Conservation (phyloP, 1,140 invertebrate species). For the Batillaria attramentaria region DNA sequence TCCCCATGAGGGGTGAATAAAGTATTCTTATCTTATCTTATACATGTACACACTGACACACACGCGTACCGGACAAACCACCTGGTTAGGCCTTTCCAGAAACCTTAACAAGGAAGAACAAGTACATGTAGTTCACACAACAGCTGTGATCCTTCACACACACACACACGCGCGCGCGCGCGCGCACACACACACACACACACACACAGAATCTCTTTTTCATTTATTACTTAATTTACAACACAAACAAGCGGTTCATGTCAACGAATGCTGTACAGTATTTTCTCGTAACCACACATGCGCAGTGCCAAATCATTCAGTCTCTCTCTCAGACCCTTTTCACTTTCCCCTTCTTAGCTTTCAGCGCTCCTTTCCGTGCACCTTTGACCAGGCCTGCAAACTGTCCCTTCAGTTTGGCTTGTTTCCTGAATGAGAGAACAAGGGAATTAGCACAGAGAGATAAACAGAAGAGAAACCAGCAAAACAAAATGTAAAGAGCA, state of each 20-base stretch:
- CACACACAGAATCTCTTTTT: constrained; percentile 8
- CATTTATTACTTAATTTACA: background rate
- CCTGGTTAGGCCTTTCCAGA: too few species aligned
- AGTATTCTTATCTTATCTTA: too few species aligned
- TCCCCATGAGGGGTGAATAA: too few species aligned
- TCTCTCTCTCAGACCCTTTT: background rate
- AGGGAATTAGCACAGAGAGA: too few species aligned
- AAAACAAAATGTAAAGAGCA: too few species aligned
- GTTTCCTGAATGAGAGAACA: too few species aligned
- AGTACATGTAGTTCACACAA: background rate
- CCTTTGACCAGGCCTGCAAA: constrained; percentile 81
- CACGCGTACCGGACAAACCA: too few species aligned
- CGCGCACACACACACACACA: background rate
- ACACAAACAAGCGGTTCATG: too few species aligned
- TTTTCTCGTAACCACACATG: background rate
- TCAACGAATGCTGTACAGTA: background rate
- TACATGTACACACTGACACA: too few species aligned
- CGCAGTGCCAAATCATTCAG: background rate
- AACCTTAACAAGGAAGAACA: too few species aligned
- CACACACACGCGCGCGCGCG: background rate
- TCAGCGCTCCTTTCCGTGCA: constrained; percentile 76
- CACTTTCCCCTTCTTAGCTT: constrained; percentile 69
- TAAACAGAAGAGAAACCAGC: too few species aligned
- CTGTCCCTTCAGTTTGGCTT: constrained; percentile 80
- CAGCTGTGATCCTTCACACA: background rate